Evolutionary conservation across 2,113 vertebrate genomes (phyloP), one percentile per base, ranked within the genome.

Genomic region (Lipotes vexillifer): DNA sequence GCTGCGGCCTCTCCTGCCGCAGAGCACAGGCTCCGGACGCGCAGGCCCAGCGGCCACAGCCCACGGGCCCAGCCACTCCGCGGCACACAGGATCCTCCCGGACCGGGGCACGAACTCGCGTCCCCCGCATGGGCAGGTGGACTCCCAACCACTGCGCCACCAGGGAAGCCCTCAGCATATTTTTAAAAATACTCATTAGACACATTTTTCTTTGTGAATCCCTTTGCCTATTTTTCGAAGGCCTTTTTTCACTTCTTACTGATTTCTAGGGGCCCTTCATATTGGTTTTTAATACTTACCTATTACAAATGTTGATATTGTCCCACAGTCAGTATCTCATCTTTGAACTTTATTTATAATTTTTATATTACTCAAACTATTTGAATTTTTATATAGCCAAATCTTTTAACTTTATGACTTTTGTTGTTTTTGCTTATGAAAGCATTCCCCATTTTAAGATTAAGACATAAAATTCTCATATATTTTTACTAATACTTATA

Each of bases 331-430:
- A 59, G 2, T 49, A 17, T 75, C 3, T 90, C 31, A 6, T 68
- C 21, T 95, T 65, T 95, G 41, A 57, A 85, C 74, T 95, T 96
- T 72, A 84, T 41, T 72, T 68, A n/a, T 44, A 83, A 77, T 44
- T 2, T 95, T 93, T 59, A 33, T 5, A 41, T 74, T 63, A 65
- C 75, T 94, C 23, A 92, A 93, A 81, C 52, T 20, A 41, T 65
- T 75, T 81, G 66, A 57, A 68, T 11, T 92, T 95, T 92, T 46
- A 38, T 23, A 46, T 38, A 74, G 55, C 6, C 8, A 83, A 94
- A 59, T 74, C 2, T 92, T 78, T 82, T 38, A 65, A 75, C 25
- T 57, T 88, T 55, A 82, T 77, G 38, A 14, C 2, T 90, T 95
- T 94, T 74, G 2, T 81, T 88, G 27, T 52, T 31, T 83, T 94